phyloP scores from a whole-genome alignment of 2,888 invertebrate genomes.

The Habroteleia sp. region DNA sequence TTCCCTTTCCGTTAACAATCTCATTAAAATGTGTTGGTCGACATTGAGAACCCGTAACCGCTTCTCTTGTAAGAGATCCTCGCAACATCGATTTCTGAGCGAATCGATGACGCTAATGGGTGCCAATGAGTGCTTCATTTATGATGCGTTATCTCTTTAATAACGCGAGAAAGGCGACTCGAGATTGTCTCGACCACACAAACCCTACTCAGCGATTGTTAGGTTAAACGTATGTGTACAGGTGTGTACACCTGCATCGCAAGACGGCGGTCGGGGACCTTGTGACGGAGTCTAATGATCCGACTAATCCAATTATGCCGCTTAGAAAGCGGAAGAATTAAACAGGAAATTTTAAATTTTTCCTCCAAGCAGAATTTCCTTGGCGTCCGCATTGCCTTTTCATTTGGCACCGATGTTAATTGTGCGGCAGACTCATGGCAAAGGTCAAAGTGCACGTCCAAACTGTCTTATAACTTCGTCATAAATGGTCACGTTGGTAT shows the following conservation, averaged over 20 bases:
- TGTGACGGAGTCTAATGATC: slow-evolving; percentile 33
- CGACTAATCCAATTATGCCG: slow-evolving; percentile 40
- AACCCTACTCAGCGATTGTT: slow-evolving; percentile 18
- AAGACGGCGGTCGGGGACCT: slow-evolving; percentile 22
- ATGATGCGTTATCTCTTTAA: slow-evolving; percentile 26
- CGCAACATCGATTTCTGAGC: slow-evolving; percentile 1
- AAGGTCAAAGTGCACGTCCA: too few species aligned
- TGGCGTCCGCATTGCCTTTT: not conserved
- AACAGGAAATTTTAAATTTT: slow-evolving; percentile 19
- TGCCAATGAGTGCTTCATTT: slow-evolving; percentile 12
- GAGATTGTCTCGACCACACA: slow-evolving; percentile 4
- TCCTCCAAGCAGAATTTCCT: not conserved
- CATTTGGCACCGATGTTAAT: too few species aligned
- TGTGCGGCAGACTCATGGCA: too few species aligned
- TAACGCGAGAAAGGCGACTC: slow-evolving; percentile 24
- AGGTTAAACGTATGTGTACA: slow-evolving; percentile 15
- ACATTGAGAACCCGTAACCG: too few species aligned
- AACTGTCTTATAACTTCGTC: too few species aligned
- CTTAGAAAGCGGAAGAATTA: slow-evolving; percentile 42
- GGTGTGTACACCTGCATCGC: slow-evolving; percentile 22
- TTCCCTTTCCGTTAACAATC: too few species aligned
- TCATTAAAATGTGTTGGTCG: too few species aligned
- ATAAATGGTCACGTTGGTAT: too few species aligned
- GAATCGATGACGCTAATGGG: slow-evolving; percentile 12
- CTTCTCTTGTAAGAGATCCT: slow-evolving; percentile 1